Conservation (phyloP, 2,797 vertebrate genomes). For the Dipus sagitta region DNA sequence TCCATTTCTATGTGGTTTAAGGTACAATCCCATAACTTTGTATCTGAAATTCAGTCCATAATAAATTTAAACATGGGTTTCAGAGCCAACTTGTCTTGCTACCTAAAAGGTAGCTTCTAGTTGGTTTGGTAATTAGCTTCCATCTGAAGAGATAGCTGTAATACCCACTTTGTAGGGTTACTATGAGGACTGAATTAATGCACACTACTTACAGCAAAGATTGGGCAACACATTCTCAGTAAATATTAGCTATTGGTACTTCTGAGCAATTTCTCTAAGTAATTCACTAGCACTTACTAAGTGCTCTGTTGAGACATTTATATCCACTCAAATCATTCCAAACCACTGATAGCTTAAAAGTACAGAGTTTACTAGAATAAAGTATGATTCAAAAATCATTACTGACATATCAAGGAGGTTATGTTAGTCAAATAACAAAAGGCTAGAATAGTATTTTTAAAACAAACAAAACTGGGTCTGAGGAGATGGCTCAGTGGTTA, state of each 20-base stretch:
- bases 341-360: constrained; percentile 55
- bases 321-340: constrained; percentile 37
- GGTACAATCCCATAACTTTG: neutral
- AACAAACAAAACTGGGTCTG: neutral
- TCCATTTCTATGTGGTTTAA: neutral
- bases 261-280: neutral
- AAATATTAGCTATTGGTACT: neutral
- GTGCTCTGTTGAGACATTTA: neutral
- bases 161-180: neutral
- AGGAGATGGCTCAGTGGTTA: too few species aligned
- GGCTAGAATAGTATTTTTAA: neutral
- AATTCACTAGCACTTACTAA: constrained; percentile 3
- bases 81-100: neutral
- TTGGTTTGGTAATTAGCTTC: neutral
- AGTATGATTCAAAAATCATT: constrained; percentile 1
- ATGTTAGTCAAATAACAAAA: neutral
- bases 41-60: neutral
- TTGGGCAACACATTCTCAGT: neutral
- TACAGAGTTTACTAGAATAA: constrained; percentile 39
- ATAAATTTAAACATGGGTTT: neutral
- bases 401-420: neutral
- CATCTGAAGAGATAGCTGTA: constrained; percentile 22
- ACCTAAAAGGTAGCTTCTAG: neutral
- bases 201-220: neutral
- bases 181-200: neutral